Evolutionary conservation across 2,888 invertebrate species (phyloP), one percentile per base, ranked within the genome.

Genomic region (Pachycephus smyrnensis): DNA sequence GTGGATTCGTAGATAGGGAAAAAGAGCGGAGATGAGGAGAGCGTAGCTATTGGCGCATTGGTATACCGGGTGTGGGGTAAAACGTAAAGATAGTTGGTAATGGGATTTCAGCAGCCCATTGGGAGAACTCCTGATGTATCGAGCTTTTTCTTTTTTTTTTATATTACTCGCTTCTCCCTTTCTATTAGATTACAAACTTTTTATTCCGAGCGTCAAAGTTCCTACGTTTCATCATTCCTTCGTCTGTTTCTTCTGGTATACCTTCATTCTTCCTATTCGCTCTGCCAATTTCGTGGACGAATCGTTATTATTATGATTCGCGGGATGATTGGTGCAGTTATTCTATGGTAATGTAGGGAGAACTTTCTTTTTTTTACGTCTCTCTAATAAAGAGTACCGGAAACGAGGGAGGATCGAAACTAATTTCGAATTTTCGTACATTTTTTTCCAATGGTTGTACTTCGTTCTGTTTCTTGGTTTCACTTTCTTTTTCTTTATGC

Each of bases 41-140:
- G 79, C 33, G 75, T 11, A 74, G 82, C 83, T 84, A 84, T 85
- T 81, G 83, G 81, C 76, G 73, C 81, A 23, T 23, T 55, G 80
- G 35, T 74, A 31, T 74, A 74, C 32, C 74, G 74, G 74, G 74
- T 74, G 74, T 36, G 35, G 40, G 33, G 30, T 55, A 83, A 84
- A 82, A 80, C 82, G 86, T 55, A 55, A 86, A 87, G 86, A 88
- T 89, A 89, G 89, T 89, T 89, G 85, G 87, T 90, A 90, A 90
- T 90, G 90, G 89, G 89, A 90, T 90, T 90, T 89, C 88, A 84
- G 85, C 78, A 82, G 82, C 77, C 83, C 77, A 35, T 33, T 36
- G 74, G 74, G 81, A 80, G 81, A 80, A 79, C 77, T 35, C 79
- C 79, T 82, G 80, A 81, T 84, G 82, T 84, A 84, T 86, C 84